phyloP scores from a whole-genome alignment of 1,140 invertebrate genomes.

The Apocrypta bakeri region DNA sequence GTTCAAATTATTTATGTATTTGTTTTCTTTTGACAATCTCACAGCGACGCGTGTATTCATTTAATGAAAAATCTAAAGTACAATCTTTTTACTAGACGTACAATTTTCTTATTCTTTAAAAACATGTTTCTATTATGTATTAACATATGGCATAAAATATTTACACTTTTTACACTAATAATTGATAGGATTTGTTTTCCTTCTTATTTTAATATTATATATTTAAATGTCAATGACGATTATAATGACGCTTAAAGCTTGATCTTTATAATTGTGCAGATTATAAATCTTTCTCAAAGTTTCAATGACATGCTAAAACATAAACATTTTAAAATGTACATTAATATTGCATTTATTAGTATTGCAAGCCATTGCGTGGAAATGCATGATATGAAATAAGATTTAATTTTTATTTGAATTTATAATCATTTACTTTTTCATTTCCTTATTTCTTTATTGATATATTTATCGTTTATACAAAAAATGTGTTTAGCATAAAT shows the following conservation, averaged over 20 bases:
- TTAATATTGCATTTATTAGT: background rate
- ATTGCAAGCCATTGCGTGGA: background rate
- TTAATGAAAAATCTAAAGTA: slow-evolving; percentile 42
- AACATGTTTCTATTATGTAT: slow-evolving; percentile 24
- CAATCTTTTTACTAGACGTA: background rate
- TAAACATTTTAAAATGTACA: background rate
- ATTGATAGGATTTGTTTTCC: slow-evolving; percentile 27
- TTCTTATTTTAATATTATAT: background rate
- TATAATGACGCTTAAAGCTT: slow-evolving; percentile 12
- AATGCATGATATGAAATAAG: background rate
- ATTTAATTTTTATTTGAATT: too few relatives aligned
- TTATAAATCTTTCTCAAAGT: background rate
- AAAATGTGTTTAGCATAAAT: background rate
- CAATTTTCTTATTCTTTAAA: slow-evolving; percentile 17
- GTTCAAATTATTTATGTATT: background rate
- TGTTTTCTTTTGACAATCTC: background rate
- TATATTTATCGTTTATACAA: background rate
- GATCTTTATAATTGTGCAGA: background rate
- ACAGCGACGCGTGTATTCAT: slow-evolving; percentile 1
- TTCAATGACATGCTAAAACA: background rate
- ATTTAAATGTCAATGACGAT: background rate
- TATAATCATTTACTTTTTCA: too few relatives aligned
- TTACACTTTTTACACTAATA: slow-evolving; percentile 50
- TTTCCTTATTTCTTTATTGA: background rate
- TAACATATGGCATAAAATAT: slow-evolving; percentile 32